Evolutionary conservation across 2,797 vertebrate species (phyloP).

Genomic region (Halcyon chelicuti): DNA sequence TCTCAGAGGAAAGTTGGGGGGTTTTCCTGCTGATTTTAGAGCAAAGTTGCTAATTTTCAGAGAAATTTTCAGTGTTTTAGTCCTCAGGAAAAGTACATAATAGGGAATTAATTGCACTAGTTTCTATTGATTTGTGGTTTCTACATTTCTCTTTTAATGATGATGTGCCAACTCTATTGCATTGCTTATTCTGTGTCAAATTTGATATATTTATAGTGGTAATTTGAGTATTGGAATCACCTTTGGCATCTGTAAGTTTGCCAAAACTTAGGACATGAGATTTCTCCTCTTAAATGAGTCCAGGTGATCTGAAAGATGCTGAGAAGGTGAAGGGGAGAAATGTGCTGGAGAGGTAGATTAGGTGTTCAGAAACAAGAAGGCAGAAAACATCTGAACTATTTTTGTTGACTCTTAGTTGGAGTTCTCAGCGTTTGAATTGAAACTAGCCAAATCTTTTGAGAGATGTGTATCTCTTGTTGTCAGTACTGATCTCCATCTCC

Average conservation of each 20-base stretch:
- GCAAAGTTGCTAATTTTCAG: background rate
- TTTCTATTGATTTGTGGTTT: background rate
- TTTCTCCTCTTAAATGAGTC: background rate
- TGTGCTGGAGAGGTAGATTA: background rate
- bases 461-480: background rate
- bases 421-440: accelerated
- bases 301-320: background rate
- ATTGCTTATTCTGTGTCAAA: background rate
- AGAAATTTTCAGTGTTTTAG: background rate
- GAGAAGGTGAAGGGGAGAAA: background rate
- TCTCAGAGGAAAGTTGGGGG: background rate
- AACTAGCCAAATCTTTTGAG: background rate
- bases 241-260: background rate
- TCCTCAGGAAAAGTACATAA: background rate
- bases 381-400: background rate
- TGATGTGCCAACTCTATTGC: background rate
- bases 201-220: background rate
- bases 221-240: background rate
- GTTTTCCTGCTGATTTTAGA: background rate
- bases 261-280: background rate
- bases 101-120: background rate
- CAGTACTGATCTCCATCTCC: background rate
- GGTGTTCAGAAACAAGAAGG: background rate
- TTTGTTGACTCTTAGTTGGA: background rate
- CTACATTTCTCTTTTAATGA: background rate